phyloP scores from a whole-genome alignment of 2,113 vertebrate species.

The Malurus elegans region DNA sequence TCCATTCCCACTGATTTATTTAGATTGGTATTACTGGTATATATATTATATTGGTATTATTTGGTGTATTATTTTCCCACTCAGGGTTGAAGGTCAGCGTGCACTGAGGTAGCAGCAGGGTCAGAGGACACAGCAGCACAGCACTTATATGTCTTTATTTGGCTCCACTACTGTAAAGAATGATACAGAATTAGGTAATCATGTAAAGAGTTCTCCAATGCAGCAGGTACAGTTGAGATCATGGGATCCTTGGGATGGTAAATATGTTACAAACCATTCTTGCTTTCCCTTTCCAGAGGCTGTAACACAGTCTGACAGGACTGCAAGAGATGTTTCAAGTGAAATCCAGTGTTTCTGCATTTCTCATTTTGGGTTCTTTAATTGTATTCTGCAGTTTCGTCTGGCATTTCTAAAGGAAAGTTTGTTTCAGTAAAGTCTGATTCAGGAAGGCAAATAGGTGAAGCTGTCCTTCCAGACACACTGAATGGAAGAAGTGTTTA shows the following conservation, averaged over 20 bases:
- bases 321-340: not conserved
- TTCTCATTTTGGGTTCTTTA: constrained; percentile 51
- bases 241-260: not conserved
- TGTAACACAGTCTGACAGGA: not conserved
- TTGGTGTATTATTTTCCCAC: not conserved
- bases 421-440: constrained; percentile 52
- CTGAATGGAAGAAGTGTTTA: not conserved
- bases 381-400: constrained; percentile 28
- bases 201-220: not conserved
- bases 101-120: not conserved
- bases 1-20: not conserved
- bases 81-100: not conserved
- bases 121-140: not conserved
- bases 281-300: constrained; percentile 5
- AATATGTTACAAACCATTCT: not conserved
- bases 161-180: not conserved
- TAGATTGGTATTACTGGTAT: not conserved
- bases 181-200: not conserved
- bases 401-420: constrained; percentile 65
- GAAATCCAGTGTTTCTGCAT: constrained; percentile 7
- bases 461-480: constrained; percentile 42
- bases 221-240: not conserved
- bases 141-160: not conserved
- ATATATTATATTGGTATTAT: too few relatives aligned
- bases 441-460: not conserved